A percentile compares a stretch with the other conserved stretches of the same genome.
phyloP scores from a whole-genome alignment of 2,888 invertebrate species.

The Tuberolachnus salignus region DNA sequence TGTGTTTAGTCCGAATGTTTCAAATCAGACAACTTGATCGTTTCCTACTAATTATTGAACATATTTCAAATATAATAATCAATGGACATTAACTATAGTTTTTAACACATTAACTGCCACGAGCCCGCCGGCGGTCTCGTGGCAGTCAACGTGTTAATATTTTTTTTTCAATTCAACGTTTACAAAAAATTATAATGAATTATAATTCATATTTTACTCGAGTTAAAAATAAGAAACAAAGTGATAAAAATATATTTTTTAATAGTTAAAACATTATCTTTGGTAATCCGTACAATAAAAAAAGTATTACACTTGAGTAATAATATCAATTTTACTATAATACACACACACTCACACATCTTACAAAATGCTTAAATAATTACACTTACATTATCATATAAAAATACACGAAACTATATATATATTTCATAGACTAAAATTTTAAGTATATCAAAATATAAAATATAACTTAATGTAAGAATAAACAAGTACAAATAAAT shows the following conservation, averaged over 20 bases:
- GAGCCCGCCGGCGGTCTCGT: too few relatives aligned
- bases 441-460: slow-evolving; percentile 5
- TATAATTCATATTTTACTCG: neutral
- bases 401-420: slow-evolving; percentile 29
- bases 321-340: slow-evolving; percentile 21
- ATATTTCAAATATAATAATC: too few relatives aligned
- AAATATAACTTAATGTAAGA: slow-evolving; percentile 10
- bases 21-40: too few relatives aligned
- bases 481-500: slow-evolving; percentile 9
- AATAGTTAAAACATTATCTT: slow-evolving; percentile 41
- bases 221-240: neutral
- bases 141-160: too few relatives aligned
- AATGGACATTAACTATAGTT: too few relatives aligned
- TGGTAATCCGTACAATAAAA: slow-evolving; percentile 33
- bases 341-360: slow-evolving; percentile 16
- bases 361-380: neutral
- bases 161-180: too few relatives aligned
- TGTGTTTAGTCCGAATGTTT: too few relatives aligned
- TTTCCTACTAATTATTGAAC: too few relatives aligned
- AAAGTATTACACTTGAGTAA: slow-evolving; percentile 20
- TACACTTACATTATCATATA: slow-evolving; percentile 17
- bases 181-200: too few relatives aligned
- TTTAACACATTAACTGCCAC: too few relatives aligned
- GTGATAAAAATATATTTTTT: slow-evolving; percentile 27
- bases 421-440: neutral